Evolutionary conservation across 2,888 invertebrate genomes (phyloP).

Genomic region (Thera britannica): DNA sequence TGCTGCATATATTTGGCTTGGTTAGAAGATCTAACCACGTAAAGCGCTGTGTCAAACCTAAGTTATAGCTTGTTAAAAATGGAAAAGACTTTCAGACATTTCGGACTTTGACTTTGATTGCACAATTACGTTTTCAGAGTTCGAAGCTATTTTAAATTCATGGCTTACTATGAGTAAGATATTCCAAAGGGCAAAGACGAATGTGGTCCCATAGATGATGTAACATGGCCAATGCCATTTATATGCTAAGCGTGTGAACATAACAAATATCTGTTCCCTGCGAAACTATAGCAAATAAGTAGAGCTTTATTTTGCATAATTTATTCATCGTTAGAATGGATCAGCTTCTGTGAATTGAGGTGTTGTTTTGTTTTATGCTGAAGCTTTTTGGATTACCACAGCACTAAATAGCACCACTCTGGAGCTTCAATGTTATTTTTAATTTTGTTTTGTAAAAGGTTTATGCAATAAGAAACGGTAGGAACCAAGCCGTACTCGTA

Average conservation of each 20-base stretch:
- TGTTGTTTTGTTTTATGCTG: not conserved
- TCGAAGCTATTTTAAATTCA: constrained; percentile 50
- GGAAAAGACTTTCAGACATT: too few relatives aligned
- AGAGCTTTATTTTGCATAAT: constrained; percentile 6
- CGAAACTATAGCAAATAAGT: constrained; percentile 15
- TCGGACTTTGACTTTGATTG: too few relatives aligned
- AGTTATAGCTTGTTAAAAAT: too few relatives aligned
- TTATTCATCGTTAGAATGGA: not conserved
- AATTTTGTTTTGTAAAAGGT: too few relatives aligned
- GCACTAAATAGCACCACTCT: not conserved
- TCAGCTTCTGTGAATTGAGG: constrained; percentile 1
- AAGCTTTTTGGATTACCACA: not conserved
- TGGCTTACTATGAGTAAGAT: constrained; percentile 41
- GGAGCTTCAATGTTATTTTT: too few relatives aligned
- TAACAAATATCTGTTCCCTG: constrained; percentile 20
- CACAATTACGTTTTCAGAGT: too few relatives aligned
- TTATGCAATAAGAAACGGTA: too few relatives aligned
- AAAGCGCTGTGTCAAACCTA: too few relatives aligned
- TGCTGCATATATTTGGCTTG: too few relatives aligned
- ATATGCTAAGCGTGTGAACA: constrained; percentile 55
- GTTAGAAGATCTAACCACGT: too few relatives aligned
- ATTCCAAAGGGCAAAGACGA: constrained; percentile 44
- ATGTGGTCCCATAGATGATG: constrained; percentile 50
- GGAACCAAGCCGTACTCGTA: too few relatives aligned
- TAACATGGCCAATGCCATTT: constrained; percentile 47